Evolutionary conservation across 2,797 vertebrate genomes (phyloP).

Genomic region (Anas bahamensis): DNA sequence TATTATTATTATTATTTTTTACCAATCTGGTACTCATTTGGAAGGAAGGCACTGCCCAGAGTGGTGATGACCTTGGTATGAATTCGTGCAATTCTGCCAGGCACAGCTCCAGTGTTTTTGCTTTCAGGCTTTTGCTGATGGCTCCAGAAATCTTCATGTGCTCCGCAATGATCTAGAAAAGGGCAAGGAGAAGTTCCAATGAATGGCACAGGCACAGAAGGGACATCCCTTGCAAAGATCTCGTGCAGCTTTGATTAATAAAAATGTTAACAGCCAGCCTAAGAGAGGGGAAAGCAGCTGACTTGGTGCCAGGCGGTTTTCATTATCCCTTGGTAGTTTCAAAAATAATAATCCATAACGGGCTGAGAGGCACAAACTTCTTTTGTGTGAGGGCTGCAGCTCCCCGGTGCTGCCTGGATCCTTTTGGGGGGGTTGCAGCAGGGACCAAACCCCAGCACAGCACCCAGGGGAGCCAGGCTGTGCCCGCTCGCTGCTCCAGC

Average conservation of each 20-base stretch:
- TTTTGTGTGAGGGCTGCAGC: background rate
- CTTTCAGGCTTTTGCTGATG: constrained; percentile 83
- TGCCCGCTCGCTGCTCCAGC: background rate
- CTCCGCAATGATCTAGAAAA: constrained; percentile 79
- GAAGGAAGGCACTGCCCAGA: background rate
- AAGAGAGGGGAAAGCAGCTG: background rate
- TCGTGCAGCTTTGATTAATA: background rate
- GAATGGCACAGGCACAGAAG: background rate
- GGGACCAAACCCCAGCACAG: background rate
- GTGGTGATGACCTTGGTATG: constrained; percentile 78
- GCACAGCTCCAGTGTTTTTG: constrained; percentile 75
- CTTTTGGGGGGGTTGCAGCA: background rate
- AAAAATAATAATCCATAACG: background rate
- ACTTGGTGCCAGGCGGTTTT: background rate
- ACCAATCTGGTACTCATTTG: background rate
- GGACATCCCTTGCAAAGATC: background rate
- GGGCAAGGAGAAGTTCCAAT: background rate
- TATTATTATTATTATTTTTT: background rate
- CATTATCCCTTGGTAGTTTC: background rate
- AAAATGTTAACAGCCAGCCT: background rate
- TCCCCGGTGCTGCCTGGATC: background rate
- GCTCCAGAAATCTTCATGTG: constrained; percentile 34
- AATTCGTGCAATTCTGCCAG: constrained; percentile 82
- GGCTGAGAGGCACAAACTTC: background rate
- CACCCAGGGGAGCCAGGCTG: background rate